Percentiles rank a stretch among this genome's conserved stretches.
Evolutionary conservation across 1,140 invertebrate species (phyloP).

Genomic region (Macrocentrus cingulum): DNA sequence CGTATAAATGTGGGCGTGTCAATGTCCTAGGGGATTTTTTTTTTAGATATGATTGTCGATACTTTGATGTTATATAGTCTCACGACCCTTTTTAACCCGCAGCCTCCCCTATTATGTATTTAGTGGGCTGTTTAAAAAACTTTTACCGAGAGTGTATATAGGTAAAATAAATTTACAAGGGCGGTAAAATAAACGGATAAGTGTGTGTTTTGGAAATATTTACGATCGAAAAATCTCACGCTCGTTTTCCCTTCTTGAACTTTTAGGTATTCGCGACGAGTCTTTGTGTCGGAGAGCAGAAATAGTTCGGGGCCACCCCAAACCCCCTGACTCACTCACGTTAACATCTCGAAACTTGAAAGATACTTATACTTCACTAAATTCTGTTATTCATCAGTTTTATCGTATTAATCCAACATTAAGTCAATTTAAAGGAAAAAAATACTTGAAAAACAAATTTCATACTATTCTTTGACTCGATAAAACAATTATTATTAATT

Average conservation of each 20-base stretch:
- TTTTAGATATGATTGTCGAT: too few species aligned
- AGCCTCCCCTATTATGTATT: background rate
- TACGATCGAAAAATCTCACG: background rate
- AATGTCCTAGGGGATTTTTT: too few species aligned
- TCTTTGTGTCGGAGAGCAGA: conserved; percentile 12
- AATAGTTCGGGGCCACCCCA: conserved; percentile 25
- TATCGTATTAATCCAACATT: background rate
- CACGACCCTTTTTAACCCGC: background rate
- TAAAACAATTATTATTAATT: too few species aligned
- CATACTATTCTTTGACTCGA: too few species aligned
- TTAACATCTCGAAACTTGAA: conserved; percentile 11
- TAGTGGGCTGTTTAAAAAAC: background rate
- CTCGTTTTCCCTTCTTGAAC: background rate
- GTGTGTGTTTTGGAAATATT: background rate
- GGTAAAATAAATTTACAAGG: background rate
- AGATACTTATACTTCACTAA: conserved; percentile 12
- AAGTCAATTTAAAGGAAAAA: too few species aligned
- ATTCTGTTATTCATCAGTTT: conserved; percentile 24
- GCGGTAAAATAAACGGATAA: background rate
- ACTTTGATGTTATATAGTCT: too few species aligned
- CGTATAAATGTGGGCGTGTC: too few species aligned
- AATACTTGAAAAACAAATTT: too few species aligned
- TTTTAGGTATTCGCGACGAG: background rate
- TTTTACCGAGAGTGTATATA: background rate
- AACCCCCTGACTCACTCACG: conserved; percentile 19